These are phyloP conservation scores for Aleiodes leptofemur DNA, from an alignment of 2,888 invertebrate species.

Conservation along the genomic window DNA sequence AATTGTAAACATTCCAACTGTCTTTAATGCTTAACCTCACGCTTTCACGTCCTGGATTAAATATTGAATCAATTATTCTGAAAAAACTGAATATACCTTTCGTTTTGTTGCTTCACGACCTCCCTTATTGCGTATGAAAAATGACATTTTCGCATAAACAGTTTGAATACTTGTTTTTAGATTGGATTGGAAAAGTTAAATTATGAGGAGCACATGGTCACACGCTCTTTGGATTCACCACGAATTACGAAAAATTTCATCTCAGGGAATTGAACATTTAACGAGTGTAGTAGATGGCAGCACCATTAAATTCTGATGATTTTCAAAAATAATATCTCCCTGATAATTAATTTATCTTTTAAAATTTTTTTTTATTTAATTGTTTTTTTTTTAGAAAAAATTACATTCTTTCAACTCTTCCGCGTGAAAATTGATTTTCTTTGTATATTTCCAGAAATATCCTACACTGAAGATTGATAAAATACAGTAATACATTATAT, in stretches of 20 bases:
- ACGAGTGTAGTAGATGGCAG: too few relatives aligned
- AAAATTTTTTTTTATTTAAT: background rate
- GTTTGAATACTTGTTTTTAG: too few relatives aligned
- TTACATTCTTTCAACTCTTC: slow-evolving; percentile 15
- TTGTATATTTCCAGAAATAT: slow-evolving; percentile 42
- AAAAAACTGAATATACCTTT: slow-evolving; percentile 61
- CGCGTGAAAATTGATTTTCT: slow-evolving; percentile 36
- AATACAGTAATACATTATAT: slow-evolving; percentile 40
- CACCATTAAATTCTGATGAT: too few relatives aligned
- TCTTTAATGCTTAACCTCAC: slow-evolving; percentile 40
- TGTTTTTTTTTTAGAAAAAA: background rate
- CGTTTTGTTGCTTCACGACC: slow-evolving; percentile 59
- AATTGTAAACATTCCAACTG: slow-evolving; percentile 18
- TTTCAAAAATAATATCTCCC: too few relatives aligned
- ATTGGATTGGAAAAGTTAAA: background rate
- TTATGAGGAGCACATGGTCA: slow-evolving; percentile 19
- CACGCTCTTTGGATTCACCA: background rate
- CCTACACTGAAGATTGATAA: slow-evolving; percentile 43
- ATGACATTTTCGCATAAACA: slow-evolving; percentile 60
- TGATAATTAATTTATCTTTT: background rate
- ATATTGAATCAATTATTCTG: background rate
- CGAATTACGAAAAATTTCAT: background rate
- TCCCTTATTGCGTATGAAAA: slow-evolving; percentile 67
- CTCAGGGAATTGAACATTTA: too few relatives aligned
- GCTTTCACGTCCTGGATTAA: background rate